phyloP scores from a whole-genome alignment of 2,113 vertebrate genomes.

The Scortum barcoo region DNA sequence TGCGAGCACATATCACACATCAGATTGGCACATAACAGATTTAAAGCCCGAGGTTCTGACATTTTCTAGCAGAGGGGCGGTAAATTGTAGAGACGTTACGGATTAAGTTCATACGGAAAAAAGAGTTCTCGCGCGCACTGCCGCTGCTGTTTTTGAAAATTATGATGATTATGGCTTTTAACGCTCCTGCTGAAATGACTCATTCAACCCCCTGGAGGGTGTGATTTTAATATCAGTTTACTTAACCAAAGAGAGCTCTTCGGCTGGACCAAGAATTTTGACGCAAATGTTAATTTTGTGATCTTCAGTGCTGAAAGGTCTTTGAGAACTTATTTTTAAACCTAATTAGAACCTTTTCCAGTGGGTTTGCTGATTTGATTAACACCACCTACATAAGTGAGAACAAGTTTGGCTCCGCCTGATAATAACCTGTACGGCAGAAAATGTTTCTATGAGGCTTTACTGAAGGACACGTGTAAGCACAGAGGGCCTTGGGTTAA shows the following conservation, averaged over 20 bases:
- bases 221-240: conserved; percentile 3
- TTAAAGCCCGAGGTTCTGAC: conserved; percentile 34
- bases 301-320: conserved; percentile 16
- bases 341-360: conserved; percentile 43
- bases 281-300: conserved; percentile 27
- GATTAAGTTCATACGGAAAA: background rate
- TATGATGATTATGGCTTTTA: background rate
- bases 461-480: background rate
- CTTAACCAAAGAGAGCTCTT: too few species aligned
- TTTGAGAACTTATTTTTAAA: conserved; percentile 1
- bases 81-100: background rate
- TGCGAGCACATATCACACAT: conserved; percentile 34
- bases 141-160: background rate
- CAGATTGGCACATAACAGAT: conserved; percentile 46
- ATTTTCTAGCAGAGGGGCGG: conserved; percentile 6
- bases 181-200: conserved; percentile 5
- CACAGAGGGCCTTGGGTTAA: background rate
- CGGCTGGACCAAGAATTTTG: background rate
- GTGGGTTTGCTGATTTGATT: conserved; percentile 26
- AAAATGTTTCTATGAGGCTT: background rate
- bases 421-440: conserved; percentile 29
- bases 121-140: background rate
- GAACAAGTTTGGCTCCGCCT: conserved; percentile 11
- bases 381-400: conserved; percentile 29
- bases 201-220: background rate